Evolutionary conservation across 37 sponge, comb jelly and placozoan species (phyloP).

Genomic region (Amphimedon queenslandica): DNA sequence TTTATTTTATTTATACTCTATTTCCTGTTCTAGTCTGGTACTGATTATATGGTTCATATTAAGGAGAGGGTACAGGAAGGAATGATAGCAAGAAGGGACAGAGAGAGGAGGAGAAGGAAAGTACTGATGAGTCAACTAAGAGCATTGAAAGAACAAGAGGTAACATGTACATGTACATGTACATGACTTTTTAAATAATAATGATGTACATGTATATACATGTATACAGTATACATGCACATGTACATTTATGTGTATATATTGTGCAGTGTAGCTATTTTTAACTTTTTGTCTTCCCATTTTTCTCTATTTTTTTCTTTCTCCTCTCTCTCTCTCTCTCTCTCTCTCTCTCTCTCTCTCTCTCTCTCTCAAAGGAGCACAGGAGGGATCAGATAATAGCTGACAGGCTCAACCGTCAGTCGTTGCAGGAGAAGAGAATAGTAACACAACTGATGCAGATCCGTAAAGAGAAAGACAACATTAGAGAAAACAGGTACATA

Average conservation of each 20-base stretch:
- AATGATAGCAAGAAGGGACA: conserved; percentile 55
- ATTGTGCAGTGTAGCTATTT: conserved; percentile 14
- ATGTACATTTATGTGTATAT: no score
- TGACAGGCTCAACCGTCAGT: conserved; percentile 83
- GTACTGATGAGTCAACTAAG: conserved; percentile 77
- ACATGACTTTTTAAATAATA: no score
- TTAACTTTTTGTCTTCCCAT: no score
- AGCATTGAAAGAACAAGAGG: conserved; percentile 54
- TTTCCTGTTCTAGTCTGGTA: conserved; percentile 9
- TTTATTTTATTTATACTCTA: no score
- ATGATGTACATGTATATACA: no score
- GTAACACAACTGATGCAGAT: conserved; percentile 93
- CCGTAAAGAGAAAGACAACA: conserved; percentile 78
- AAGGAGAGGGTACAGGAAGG: conserved; percentile 52
- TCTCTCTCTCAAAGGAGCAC: conserved; percentile 29
- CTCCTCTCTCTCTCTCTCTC: conserved; percentile 14
- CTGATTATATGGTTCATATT: conserved; percentile 70
- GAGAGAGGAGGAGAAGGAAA: conserved; percentile 79
- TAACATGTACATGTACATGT: no score
- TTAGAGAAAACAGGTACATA: conserved; percentile 67
- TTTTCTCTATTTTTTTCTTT: not conserved
- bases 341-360: conserved; percentile 31
- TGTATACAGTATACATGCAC: no score
- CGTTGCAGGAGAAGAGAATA: conserved; percentile 87
- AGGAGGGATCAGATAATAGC: conserved; percentile 78